phyloP scores from a whole-genome alignment of 2,113 vertebrate genomes.

The Zosterops pallidus region DNA sequence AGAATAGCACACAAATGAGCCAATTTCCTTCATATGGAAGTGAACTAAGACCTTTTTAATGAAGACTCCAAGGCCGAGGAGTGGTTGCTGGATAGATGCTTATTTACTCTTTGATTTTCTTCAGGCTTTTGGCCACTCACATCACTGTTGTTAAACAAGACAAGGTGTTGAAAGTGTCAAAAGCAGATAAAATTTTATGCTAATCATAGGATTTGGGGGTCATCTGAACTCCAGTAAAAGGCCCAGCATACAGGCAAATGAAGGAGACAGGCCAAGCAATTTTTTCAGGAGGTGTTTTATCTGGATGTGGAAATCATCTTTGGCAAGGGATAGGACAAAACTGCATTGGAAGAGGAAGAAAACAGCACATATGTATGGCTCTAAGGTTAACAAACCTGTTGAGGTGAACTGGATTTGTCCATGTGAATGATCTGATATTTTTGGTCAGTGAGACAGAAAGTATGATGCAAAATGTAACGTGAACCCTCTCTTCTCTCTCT shows the following conservation, averaged over 20 bases:
- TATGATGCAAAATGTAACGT: not conserved
- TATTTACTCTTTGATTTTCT: conserved; percentile 16
- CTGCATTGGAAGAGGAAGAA: not conserved
- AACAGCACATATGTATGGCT: not conserved
- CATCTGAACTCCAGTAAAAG: not conserved
- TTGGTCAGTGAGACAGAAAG: conserved; percentile 53
- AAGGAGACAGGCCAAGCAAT: not conserved
- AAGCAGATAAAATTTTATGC: not conserved
- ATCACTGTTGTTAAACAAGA: not conserved
- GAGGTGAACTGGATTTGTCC: conserved; percentile 55
- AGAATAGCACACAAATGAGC: conserved; percentile 38
- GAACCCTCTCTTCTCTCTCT: not conserved
- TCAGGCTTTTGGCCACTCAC: not conserved
- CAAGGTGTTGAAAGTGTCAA: not conserved
- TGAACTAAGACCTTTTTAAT: conserved; percentile 56
- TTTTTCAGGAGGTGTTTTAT: not conserved
- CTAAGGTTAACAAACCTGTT: not conserved
- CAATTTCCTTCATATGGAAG: conserved; percentile 29
- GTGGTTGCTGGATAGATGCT: not conserved
- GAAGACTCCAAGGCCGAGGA: not conserved
- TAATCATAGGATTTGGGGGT: not conserved
- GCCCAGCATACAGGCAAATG: not conserved
- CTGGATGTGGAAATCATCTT: not conserved
- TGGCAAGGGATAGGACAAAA: not conserved
- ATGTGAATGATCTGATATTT: conserved; percentile 43